A percentile compares a stretch with the other conserved stretches of the same genome.
Evolutionary conservation across 2,113 vertebrate genomes (phyloP).

Genomic region (Alligator mississippiensis): DNA sequence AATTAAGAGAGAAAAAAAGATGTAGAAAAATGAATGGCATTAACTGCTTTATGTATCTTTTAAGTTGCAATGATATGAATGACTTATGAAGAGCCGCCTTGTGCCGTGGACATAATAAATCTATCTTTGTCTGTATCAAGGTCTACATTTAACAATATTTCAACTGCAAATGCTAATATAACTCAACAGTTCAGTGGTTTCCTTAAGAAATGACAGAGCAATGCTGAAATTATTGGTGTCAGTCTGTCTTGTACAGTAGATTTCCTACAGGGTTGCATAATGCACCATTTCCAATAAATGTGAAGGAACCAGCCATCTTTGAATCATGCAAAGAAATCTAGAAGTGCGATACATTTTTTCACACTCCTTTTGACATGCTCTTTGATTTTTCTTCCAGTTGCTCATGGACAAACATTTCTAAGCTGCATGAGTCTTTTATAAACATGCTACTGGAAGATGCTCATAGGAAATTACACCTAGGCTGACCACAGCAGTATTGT

Average conservation of each 20-base stretch:
- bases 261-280: neutral
- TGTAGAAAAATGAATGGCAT: slow-evolving; percentile 41
- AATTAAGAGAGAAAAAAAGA: neutral
- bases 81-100: slow-evolving; percentile 54
- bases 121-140: neutral
- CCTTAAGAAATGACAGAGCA: slow-evolving; percentile 50
- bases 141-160: slow-evolving; percentile 44
- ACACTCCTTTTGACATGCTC: neutral
- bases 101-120: slow-evolving; percentile 49
- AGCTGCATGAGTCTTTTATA: neutral
- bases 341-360: neutral
- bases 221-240: slow-evolving; percentile 53
- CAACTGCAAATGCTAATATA: slow-evolving; percentile 57
- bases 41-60: slow-evolving; percentile 28
- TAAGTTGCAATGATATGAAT: slow-evolving; percentile 23
- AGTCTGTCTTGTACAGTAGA: neutral
- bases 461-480: neutral
- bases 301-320: neutral
- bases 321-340: neutral
- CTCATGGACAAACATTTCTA: accelerated
- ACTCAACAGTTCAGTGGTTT: slow-evolving; percentile 53
- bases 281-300: neutral
- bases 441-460: neutral
- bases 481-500: neutral
- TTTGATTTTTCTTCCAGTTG: neutral